Conservation (phyloP, 2,888 invertebrate genomes). For the Apotomis betuletana region DNA sequence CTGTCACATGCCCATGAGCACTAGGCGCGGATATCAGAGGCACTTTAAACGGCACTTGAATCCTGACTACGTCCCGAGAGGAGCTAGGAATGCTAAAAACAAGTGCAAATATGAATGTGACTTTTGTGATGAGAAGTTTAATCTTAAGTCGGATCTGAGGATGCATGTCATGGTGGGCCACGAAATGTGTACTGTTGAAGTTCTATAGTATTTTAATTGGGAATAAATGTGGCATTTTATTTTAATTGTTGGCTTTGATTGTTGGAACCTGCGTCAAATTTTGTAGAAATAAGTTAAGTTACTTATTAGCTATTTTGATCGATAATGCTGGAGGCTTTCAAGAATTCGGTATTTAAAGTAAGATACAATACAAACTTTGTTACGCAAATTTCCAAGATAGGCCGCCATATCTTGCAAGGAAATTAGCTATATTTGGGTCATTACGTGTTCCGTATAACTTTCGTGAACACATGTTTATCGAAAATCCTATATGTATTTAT, state of each 20-base stretch:
- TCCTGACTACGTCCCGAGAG: conserved; percentile 12
- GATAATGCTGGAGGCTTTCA: too few species aligned
- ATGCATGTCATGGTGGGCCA: conserved; percentile 41
- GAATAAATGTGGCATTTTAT: conserved; percentile 8
- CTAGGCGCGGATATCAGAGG: conserved; percentile 56
- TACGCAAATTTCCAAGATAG: too few species aligned
- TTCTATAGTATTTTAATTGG: not conserved
- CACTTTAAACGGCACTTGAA: conserved; percentile 47
- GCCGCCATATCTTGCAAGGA: too few species aligned
- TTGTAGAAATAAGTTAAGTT: too few species aligned
- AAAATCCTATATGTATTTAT: too few species aligned
- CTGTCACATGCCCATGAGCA: conserved; percentile 56
- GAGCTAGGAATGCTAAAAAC: not conserved
- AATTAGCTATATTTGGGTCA: too few species aligned
- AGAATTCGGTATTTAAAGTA: too few species aligned
- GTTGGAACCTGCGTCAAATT: not conserved
- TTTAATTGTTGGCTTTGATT: not conserved
- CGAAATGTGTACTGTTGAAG: conserved; percentile 11
- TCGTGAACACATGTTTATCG: too few species aligned
- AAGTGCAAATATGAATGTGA: conserved; percentile 30
- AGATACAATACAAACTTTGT: too few species aligned
- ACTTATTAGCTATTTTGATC: too few species aligned
- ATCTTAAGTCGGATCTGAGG: conserved; percentile 10
- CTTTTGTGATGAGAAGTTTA: conserved; percentile 29
- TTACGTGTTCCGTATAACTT: too few species aligned